A percentile compares a stretch with the other conserved stretches of the same genome.
Evolutionary conservation across 2,113 vertebrate genomes (phyloP).

Genomic region (Xenopus laevis): DNA sequence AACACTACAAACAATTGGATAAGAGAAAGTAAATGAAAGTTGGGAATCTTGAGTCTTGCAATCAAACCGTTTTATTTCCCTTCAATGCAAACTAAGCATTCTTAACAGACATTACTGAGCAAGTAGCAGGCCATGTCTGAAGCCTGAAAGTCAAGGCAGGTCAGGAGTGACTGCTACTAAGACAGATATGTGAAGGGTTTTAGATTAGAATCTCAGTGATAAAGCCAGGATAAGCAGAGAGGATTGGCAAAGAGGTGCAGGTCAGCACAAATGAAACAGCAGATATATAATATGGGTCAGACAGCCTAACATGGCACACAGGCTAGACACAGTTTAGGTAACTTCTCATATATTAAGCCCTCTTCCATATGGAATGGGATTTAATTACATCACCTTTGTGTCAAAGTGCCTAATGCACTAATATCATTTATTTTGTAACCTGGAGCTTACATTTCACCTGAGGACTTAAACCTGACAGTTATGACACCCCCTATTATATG

Average conservation of each 20-base stretch:
- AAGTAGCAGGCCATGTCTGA: neutral
- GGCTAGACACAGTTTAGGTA: neutral
- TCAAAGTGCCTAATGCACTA: too few species aligned
- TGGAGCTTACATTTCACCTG: too few species aligned
- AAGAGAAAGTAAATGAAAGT: too few species aligned
- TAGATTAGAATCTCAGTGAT: constrained; percentile 10
- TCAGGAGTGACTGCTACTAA: neutral
- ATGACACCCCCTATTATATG: too few species aligned
- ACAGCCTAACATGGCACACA: neutral
- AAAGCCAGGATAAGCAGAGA: constrained; percentile 15
- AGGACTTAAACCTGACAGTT: too few species aligned
- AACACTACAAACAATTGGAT: too few species aligned
- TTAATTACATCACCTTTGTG: too few species aligned
- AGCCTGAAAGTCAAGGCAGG: neutral
- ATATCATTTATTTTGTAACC: too few species aligned
- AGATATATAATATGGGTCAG: constrained; percentile 8
- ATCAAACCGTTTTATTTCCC: too few species aligned
- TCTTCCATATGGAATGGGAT: too few species aligned
- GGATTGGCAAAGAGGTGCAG: constrained; percentile 2
- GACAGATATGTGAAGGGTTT: constrained; percentile 10
- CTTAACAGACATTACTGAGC: neutral
- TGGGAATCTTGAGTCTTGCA: too few species aligned
- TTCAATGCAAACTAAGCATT: too few species aligned
- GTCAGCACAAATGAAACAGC: constrained; percentile 2
- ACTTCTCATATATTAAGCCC: neutral